Percentiles rank a stretch among this genome's conserved stretches.
Conservation (phyloP, 2,113 vertebrate genomes). For the Caranx ignobilis region DNA sequence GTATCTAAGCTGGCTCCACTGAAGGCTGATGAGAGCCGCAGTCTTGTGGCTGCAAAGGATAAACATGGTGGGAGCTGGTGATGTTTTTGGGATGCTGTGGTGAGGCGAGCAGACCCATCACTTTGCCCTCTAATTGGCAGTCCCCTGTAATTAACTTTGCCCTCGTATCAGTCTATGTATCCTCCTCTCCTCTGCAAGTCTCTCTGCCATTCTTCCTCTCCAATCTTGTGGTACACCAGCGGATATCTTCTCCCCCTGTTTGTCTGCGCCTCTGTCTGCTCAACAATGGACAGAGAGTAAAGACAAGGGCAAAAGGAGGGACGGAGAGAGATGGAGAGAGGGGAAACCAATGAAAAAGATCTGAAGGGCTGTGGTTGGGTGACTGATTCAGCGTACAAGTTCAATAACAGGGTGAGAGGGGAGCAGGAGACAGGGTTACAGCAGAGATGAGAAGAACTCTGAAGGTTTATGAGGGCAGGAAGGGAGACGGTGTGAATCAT, state of each 20-base stretch:
- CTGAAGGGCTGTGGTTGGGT: conserved; percentile 70
- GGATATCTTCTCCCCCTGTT: conserved; percentile 75
- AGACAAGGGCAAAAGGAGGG: conserved; percentile 46
- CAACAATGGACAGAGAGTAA: conserved; percentile 67
- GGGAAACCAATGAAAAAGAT: conserved; percentile 66
- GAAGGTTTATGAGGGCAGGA: conserved; percentile 52
- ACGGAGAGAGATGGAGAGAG: conserved; percentile 25
- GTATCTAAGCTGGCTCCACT: conserved; percentile 63
- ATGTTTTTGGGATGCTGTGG: conserved; percentile 78
- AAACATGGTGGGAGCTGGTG: conserved; percentile 80
- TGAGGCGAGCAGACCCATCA: conserved; percentile 74
- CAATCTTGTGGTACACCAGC: conserved; percentile 77
- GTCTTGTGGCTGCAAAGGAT: conserved; percentile 71
- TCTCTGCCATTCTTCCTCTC: conserved; percentile 66
- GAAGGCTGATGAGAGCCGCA: conserved; percentile 75
- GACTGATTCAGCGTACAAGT: conserved; percentile 72
- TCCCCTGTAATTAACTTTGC: conserved; percentile 76
- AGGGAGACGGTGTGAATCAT: conserved; percentile 65
- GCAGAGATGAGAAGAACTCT: conserved; percentile 48
- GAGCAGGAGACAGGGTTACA: conserved; percentile 56
- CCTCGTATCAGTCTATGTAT: conserved; percentile 71
- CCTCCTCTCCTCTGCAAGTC: conserved; percentile 57
- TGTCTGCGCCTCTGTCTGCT: conserved; percentile 78
- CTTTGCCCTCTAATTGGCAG: conserved; percentile 76
- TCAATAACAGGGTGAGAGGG: conserved; percentile 67